A percentile compares a stretch with the other conserved stretches of the same genome.
These are phyloP conservation scores for Glyptemys insculpta DNA, from an alignment of 2,797 vertebrate genomes.

Conservation along the genomic window DNA sequence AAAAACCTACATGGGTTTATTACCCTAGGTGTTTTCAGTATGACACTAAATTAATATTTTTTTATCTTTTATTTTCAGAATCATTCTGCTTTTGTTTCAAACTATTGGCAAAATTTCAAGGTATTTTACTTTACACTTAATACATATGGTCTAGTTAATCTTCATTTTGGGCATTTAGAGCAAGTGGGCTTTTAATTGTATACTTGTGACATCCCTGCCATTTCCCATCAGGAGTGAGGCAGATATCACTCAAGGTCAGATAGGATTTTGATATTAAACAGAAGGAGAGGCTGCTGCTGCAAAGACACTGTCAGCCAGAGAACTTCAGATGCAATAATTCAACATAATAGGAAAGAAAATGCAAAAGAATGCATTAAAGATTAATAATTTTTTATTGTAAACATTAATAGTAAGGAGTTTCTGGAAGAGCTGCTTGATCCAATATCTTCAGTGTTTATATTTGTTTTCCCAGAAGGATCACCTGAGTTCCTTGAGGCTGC, in stretches of 20 bases:
- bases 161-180: fast-evolving
- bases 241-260: background rate
- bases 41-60: background rate
- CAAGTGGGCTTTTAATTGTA: background rate
- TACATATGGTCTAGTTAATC: background rate
- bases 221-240: background rate
- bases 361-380: background rate
- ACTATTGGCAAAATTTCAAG: background rate
- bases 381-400: background rate
- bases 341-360: background rate
- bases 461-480: background rate
- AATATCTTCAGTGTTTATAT: background rate
- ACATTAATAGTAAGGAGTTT: background rate
- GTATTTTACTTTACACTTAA: background rate
- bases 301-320: background rate
- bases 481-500: background rate
- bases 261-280: background rate
- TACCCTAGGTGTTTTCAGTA: background rate
- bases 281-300: background rate
- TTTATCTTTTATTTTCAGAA: background rate
- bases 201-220: background rate
- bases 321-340: background rate
- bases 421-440: background rate
- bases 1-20: background rate
- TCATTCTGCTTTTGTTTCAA: background rate